A percentile compares a stretch with the other conserved stretches of the same genome.
These are phyloP conservation scores for Solea solea DNA, from an alignment of 2,113 vertebrate species.

Conservation along the genomic window DNA sequence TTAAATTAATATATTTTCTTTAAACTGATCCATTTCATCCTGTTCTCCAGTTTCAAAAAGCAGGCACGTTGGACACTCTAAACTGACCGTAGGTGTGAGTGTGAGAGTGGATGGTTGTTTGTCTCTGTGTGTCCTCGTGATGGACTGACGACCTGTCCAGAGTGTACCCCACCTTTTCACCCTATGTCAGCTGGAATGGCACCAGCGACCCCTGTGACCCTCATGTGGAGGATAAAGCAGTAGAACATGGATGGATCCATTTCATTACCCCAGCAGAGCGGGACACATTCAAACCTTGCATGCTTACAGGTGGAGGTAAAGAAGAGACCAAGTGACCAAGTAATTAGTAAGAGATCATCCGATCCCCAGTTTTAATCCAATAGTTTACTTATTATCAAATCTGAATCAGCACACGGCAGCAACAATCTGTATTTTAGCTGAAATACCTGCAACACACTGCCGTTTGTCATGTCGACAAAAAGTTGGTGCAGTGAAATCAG, in stretches of 20 bases:
- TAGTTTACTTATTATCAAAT: slow-evolving; percentile 75
- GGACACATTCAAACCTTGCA: not conserved
- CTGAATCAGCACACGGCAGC: slow-evolving; percentile 69
- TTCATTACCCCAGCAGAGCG: too few relatives aligned
- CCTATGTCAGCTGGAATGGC: too few relatives aligned
- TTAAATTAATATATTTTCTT: too few relatives aligned
- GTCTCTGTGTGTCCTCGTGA: too few relatives aligned
- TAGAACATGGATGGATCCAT: not conserved
- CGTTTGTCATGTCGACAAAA: slow-evolving; percentile 63
- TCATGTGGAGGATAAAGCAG: not conserved
- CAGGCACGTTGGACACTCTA: too few relatives aligned
- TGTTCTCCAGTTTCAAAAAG: too few relatives aligned
- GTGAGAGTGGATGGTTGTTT: too few relatives aligned
- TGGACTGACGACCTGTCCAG: too few relatives aligned
- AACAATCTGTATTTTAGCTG: slow-evolving; percentile 69
- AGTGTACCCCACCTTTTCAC: too few relatives aligned
- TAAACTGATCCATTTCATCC: too few relatives aligned
- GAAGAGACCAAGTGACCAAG: slow-evolving; percentile 60
- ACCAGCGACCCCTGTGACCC: too few relatives aligned
- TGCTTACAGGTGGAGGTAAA: slow-evolving; percentile 27
- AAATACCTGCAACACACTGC: slow-evolving; percentile 70
- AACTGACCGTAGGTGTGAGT: too few relatives aligned
- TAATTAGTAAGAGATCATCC: slow-evolving; percentile 63
- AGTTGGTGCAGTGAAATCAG: slow-evolving; percentile 65
- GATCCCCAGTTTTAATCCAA: slow-evolving; percentile 75